Base-by-base conservation (phyloP, 2,113 vertebrate genomes). In the Microcebus ravelobensis region DNA sequence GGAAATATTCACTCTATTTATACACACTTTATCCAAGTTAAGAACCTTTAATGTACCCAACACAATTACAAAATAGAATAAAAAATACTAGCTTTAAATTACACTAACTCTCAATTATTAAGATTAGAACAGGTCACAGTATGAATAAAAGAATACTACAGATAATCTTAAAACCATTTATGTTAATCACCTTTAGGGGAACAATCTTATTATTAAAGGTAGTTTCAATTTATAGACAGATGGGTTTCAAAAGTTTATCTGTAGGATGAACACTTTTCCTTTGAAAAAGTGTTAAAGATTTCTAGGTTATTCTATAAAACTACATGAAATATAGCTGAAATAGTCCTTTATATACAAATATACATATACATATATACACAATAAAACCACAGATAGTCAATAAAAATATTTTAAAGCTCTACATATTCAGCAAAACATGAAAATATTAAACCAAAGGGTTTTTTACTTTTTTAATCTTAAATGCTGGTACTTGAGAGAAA, bases 161-260 rank as follows among this genome's bases (percentile, higher is more conserved):
- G 36, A 48, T 96, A 70, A 96, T 83, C 68, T 89, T 82, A 68
- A 94, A 94, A 77, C 71, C 34, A 86, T 23, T 86, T 90, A 93
- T 71, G 93, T 96, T 86, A 82, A 57, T 68, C 25, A 79, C 10
- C 5, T 88, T 87, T 61, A 65, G 21, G 74, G 29, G 48, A 90
- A 87, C 1, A 55, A 36, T 20, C 4, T 91, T 93, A 86, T 63
- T 79, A 92, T 74, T 77, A 93, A 96, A 96, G 31, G 23, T 6
- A 88, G 52, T 67, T 68, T 86, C 55, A 89, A 68, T 63, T 90
- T 87, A 91, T 2, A 86, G 29, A 80, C 5, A 88, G 57, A 45
- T 68, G 14, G 45, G 57, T 70, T 90, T 81, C 80, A 86, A 70
- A 87, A 80, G 77, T 90, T 76, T 67, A 87, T 84, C 63, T 42